Evolutionary conservation across 1,140 invertebrate genomes (phyloP).

Genomic region (Agrypnia vestita): DNA sequence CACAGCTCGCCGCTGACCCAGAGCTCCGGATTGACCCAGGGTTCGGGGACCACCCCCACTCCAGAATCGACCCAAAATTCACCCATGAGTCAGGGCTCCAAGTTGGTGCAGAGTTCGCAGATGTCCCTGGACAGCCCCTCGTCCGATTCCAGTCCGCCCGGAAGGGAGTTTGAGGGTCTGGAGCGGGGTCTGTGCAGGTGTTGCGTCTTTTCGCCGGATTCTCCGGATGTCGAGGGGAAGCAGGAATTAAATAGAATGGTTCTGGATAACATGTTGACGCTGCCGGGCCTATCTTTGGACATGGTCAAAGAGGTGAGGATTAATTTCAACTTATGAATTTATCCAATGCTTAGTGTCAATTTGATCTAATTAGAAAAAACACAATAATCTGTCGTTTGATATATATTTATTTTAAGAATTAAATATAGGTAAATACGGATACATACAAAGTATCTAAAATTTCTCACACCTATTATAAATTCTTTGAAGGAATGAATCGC

Average conservation of each 20-base stretch:
- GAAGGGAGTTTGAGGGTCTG: conserved; percentile 11
- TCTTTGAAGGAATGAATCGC: too few relatives aligned
- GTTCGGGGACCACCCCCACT: too few relatives aligned
- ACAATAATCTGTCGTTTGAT: too few relatives aligned
- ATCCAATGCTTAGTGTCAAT: too few relatives aligned
- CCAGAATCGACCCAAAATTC: too few relatives aligned
- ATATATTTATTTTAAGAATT: too few relatives aligned
- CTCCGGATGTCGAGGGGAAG: conserved; percentile 6
- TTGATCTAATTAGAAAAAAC: too few relatives aligned
- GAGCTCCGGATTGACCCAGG: not conserved
- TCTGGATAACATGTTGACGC: conserved; percentile 86
- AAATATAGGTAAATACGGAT: too few relatives aligned
- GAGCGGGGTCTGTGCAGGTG: conserved; percentile 39
- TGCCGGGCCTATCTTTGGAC: conserved; percentile 84
- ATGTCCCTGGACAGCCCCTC: conserved; percentile 29
- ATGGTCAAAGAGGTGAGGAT: conserved; percentile 78
- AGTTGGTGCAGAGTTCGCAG: conserved; percentile 4
- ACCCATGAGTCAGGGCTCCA: not conserved
- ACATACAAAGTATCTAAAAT: too few relatives aligned
- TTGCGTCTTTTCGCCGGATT: conserved; percentile 21
- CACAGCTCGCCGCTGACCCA: not conserved
- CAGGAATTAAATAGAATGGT: conserved; percentile 71
- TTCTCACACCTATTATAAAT: too few relatives aligned
- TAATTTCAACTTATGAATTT: too few relatives aligned
- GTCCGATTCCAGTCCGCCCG: conserved; percentile 3